A percentile compares a stretch with the other conserved stretches of the same genome.
These are phyloP conservation scores for Harpegnathos saltator DNA, from an alignment of 1,140 invertebrate species.

Conservation along the genomic window DNA sequence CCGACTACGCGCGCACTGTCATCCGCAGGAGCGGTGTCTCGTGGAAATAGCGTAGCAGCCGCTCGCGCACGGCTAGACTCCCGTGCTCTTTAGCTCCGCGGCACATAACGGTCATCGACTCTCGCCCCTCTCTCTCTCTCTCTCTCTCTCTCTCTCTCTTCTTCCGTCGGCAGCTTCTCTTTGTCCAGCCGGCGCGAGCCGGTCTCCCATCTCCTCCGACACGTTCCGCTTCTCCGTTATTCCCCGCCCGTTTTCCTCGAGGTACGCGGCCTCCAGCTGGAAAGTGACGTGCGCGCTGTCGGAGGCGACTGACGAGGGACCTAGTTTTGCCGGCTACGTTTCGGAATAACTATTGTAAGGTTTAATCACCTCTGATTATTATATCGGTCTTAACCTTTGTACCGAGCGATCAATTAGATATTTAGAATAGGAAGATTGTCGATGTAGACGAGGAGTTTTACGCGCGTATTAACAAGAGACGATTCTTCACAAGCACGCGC, in stretches of 20 bases:
- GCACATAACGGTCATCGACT: slow-evolving; percentile 79
- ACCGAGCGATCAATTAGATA: too few relatives aligned
- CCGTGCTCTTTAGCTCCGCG: slow-evolving; percentile 51
- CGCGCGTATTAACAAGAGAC: too few relatives aligned
- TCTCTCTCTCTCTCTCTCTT: too few relatives aligned
- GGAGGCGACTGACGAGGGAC: background rate
- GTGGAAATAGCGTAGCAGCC: slow-evolving; percentile 73
- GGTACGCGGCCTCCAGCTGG: background rate
- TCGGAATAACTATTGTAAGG: too few relatives aligned
- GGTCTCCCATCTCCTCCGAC: background rate
- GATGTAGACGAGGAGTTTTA: too few relatives aligned
- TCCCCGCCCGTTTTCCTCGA: background rate
- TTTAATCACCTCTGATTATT: too few relatives aligned
- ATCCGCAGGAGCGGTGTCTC: slow-evolving; percentile 35
- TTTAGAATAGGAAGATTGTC: too few relatives aligned
- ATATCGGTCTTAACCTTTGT: too few relatives aligned
- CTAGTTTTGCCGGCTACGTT: background rate
- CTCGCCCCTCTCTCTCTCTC: too few relatives aligned
- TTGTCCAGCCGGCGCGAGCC: background rate
- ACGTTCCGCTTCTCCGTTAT: slow-evolving; percentile 19
- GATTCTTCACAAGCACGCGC: too few relatives aligned
- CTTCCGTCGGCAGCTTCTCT: slow-evolving; percentile 57
- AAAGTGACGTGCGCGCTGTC: background rate
- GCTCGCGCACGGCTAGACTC: slow-evolving; percentile 69
- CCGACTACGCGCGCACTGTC: slow-evolving; percentile 65